Conservation (phyloP, 2,888 invertebrate species). For the Aleiodes leptofemur region DNA sequence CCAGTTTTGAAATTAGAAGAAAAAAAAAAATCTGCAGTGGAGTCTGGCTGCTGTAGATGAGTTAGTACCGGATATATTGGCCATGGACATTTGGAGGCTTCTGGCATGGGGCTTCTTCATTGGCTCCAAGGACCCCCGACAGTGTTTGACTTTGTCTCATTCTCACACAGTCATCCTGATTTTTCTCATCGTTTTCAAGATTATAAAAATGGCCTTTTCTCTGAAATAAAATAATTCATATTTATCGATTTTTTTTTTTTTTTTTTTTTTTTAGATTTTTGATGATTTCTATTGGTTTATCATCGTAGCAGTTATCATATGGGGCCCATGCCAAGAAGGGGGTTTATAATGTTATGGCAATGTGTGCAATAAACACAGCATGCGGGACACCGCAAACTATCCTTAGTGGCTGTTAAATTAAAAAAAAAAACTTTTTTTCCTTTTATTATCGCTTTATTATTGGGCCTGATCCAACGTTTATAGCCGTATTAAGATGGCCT, state of each 20-base stretch:
- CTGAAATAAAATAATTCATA: not conserved
- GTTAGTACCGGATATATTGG: constrained; percentile 58
- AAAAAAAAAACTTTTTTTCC: constrained; percentile 55
- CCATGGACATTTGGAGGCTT: constrained; percentile 44
- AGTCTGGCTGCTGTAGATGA: constrained; percentile 54
- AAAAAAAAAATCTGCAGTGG: too few species aligned
- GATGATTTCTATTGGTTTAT: constrained; percentile 40
- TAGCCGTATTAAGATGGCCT: constrained; percentile 65
- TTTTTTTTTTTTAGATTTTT: not conserved
- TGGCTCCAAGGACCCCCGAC: constrained; percentile 10
- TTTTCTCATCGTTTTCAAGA: not conserved
- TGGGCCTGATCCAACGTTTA: constrained; percentile 64
- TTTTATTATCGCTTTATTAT: constrained; percentile 73
- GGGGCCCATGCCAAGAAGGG: not conserved
- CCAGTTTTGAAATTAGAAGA: too few species aligned
- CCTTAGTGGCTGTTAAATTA: constrained; percentile 58
- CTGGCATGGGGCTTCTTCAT: constrained; percentile 45
- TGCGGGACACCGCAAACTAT: constrained; percentile 64
- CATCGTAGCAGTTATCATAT: constrained; percentile 28
- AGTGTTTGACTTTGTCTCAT: not conserved
- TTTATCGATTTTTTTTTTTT: constrained; percentile 1
- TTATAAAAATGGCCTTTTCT: too few species aligned
- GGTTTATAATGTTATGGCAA: constrained; percentile 54
- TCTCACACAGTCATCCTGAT: not conserved
- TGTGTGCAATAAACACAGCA: constrained; percentile 67